These are phyloP conservation scores for Jacana jacana DNA, from an alignment of 2,113 vertebrate genomes.

Conservation along the genomic window DNA sequence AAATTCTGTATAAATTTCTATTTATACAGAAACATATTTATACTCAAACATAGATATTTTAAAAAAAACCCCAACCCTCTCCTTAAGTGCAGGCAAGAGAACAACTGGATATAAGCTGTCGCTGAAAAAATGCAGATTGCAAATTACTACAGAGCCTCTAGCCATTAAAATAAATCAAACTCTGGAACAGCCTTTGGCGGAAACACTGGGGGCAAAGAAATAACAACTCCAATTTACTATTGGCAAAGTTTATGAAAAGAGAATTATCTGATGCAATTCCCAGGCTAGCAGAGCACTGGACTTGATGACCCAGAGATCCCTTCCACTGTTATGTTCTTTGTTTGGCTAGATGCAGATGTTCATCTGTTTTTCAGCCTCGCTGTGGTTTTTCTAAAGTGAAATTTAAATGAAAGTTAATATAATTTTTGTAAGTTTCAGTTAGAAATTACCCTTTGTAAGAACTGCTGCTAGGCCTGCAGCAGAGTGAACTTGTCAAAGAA, in stretches of 20 bases:
- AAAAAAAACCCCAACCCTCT: too few relatives aligned
- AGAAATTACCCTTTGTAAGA: slow-evolving; percentile 24
- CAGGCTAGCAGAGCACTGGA: slow-evolving; percentile 47
- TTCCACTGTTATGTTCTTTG: slow-evolving; percentile 23
- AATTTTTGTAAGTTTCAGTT: slow-evolving; percentile 38
- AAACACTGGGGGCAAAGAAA: slow-evolving; percentile 61
- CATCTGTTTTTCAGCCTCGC: slow-evolving; percentile 37
- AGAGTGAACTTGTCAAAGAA: background rate
- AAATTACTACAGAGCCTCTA: slow-evolving; percentile 28
- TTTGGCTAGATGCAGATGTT: slow-evolving; percentile 46
- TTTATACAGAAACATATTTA: too few relatives aligned
- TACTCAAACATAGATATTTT: background rate
- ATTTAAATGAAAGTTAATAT: slow-evolving; percentile 54
- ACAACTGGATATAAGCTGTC: slow-evolving; percentile 28
- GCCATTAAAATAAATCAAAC: slow-evolving; percentile 61
- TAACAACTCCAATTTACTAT: slow-evolving; percentile 56
- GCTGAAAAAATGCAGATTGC: slow-evolving; percentile 49
- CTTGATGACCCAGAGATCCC: slow-evolving; percentile 66
- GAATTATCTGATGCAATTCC: slow-evolving; percentile 62
- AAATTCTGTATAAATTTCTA: background rate
- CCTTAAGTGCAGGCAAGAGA: background rate
- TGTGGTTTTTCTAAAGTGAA: slow-evolving; percentile 59
- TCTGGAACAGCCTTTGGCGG: slow-evolving; percentile 34
- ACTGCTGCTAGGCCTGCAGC: background rate
- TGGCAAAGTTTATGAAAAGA: slow-evolving; percentile 56